phyloP scores from a whole-genome alignment of 2,113 vertebrate genomes.

The Pelvicachromis taeniatus region DNA sequence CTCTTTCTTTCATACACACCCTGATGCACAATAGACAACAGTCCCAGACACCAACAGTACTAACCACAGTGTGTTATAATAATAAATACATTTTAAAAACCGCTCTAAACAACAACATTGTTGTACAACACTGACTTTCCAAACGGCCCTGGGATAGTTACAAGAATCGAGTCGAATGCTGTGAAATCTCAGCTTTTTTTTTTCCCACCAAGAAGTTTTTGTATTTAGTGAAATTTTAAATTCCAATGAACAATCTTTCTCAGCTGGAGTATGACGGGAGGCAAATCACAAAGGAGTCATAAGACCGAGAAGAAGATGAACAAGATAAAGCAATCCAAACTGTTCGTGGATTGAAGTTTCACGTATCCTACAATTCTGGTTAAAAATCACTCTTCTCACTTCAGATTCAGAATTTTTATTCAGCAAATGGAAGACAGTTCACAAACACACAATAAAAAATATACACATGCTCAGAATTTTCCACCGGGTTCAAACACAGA shows the following conservation, averaged over 20 bases:
- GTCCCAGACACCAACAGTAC: too few species aligned
- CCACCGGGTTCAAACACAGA: background rate
- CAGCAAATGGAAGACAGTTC: background rate
- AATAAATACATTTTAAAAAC: background rate
- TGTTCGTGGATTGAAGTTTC: background rate
- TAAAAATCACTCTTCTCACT: background rate
- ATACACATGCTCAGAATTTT: background rate
- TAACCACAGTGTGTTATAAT: fast-evolving
- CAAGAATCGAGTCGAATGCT: background rate
- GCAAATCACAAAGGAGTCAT: background rate
- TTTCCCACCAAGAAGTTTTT: fast-evolving
- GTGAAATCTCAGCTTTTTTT: background rate
- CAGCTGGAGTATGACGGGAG: fast-evolving
- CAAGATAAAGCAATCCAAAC: background rate
- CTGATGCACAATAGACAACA: background rate
- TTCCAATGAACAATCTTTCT: fast-evolving
- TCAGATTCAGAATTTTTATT: constrained; percentile 19
- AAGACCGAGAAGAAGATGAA: background rate
- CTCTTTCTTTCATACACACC: background rate
- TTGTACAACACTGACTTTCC: background rate
- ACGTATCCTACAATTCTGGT: background rate
- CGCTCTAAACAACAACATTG: background rate
- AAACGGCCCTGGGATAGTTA: background rate
- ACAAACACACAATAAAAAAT: background rate
- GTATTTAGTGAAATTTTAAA: background rate